Conservation (phyloP, 2,888 invertebrate genomes). For the Gibbula magus region DNA sequence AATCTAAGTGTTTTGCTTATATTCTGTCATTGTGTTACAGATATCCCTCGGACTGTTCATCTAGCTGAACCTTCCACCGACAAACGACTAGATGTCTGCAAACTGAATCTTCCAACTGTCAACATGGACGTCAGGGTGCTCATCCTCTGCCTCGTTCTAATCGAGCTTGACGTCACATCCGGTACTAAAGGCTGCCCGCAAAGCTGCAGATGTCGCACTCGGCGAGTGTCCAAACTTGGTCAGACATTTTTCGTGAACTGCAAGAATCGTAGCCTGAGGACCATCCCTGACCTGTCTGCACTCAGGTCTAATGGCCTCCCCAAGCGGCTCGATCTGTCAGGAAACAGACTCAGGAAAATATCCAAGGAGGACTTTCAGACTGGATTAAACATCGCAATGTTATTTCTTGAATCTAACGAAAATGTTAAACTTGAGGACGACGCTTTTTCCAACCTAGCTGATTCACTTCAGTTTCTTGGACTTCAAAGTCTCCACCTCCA, state of each 20-base stretch:
- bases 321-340: neutral
- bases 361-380: neutral
- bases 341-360: neutral
- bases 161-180: neutral
- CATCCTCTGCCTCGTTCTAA: too few relatives aligned
- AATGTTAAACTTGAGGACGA: neutral
- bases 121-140: too few relatives aligned
- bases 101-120: too few relatives aligned
- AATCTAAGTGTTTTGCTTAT: too few relatives aligned
- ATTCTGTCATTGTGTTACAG: too few relatives aligned
- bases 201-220: neutral
- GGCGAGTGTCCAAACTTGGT: neutral
- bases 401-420: conserved; percentile 6
- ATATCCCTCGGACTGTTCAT: too few relatives aligned
- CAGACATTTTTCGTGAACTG: neutral
- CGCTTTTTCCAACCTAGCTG: neutral
- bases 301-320: neutral
- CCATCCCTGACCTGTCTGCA: neutral
- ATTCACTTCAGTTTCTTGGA: neutral
- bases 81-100: too few relatives aligned
- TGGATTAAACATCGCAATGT: neutral
- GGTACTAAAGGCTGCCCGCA: neutral
- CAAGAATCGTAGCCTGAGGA: neutral
- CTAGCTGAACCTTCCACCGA: too few relatives aligned
- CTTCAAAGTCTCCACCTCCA: neutral